Evolutionary conservation across 2,888 invertebrate species (phyloP).

Genomic region (Eubasilissa splendida): DNA sequence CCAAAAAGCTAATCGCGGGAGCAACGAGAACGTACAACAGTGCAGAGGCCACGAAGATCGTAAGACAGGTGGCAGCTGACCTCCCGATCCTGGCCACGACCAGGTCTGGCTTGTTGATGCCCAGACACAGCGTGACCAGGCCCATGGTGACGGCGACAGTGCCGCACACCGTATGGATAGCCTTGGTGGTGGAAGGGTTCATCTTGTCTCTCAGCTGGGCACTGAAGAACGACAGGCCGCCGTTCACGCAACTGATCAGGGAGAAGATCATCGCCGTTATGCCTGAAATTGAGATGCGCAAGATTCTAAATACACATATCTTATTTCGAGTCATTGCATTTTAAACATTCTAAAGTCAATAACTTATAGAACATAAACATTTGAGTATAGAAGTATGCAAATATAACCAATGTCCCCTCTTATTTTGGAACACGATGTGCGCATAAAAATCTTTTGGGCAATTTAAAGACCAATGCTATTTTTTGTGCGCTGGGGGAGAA

Average conservation of each 20-base stretch:
- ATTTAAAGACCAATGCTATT: too few relatives aligned
- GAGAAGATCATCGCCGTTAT: constrained; percentile 71
- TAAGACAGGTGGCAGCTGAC: constrained; percentile 19
- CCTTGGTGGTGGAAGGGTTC: constrained; percentile 69
- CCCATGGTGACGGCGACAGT: constrained; percentile 70
- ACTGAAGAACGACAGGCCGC: constrained; percentile 71
- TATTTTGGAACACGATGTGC: too few relatives aligned
- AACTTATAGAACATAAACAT: too few relatives aligned
- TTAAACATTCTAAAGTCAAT: too few relatives aligned
- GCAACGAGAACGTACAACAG: constrained; percentile 34
- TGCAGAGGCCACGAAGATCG: constrained; percentile 35
- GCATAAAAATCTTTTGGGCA: too few relatives aligned
- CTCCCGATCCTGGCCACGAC: constrained; percentile 58
- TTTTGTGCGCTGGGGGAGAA: too few relatives aligned
- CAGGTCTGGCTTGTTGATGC: constrained; percentile 67
- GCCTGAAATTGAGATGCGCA: constrained; percentile 62
- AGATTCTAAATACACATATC: too few relatives aligned
- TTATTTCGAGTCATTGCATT: too few relatives aligned
- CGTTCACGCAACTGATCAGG: constrained; percentile 67
- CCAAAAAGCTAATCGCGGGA: constrained; percentile 38
- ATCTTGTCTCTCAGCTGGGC: constrained; percentile 68
- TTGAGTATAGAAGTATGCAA: too few relatives aligned
- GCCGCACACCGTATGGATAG: constrained; percentile 72
- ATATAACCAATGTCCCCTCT: too few relatives aligned
- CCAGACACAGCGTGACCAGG: constrained; percentile 68